A percentile compares a stretch with the other conserved stretches of the same genome.
Evolutionary conservation across 2,888 invertebrate species (phyloP).

Genomic region (Eristalis intricaria): DNA sequence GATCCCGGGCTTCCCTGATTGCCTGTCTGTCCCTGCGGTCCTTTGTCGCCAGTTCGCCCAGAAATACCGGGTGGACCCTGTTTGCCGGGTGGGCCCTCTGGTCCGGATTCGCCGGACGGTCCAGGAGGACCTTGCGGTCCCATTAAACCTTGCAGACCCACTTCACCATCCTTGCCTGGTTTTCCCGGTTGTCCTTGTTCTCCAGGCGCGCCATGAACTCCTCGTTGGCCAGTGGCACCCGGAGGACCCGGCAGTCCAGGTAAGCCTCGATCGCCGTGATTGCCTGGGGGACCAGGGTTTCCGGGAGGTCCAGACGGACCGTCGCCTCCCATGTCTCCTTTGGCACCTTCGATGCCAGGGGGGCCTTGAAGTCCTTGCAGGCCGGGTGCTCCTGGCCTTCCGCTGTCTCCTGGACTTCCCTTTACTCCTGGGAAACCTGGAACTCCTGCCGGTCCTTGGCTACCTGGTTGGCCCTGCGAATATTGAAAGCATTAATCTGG

Average conservation of each 20-base stretch:
- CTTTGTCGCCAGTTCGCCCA: slow-evolving; percentile 90
- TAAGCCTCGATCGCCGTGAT: slow-evolving; percentile 79
- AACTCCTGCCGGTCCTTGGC: slow-evolving; percentile 86
- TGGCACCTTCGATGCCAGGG: slow-evolving; percentile 88
- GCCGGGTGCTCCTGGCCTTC: slow-evolving; percentile 86
- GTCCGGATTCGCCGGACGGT: slow-evolving; percentile 83
- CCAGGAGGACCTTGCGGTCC: slow-evolving; percentile 87
- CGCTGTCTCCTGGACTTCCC: slow-evolving; percentile 87
- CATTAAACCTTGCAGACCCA: slow-evolving; percentile 85
- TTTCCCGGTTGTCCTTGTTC: slow-evolving; percentile 86
- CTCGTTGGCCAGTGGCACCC: slow-evolving; percentile 75
- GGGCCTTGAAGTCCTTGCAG: slow-evolving; percentile 87
- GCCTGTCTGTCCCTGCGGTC: slow-evolving; percentile 83
- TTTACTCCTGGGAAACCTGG: slow-evolving; percentile 87
- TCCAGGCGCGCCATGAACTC: slow-evolving; percentile 82
- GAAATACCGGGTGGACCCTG: slow-evolving; percentile 87
- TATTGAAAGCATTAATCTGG: not conserved
- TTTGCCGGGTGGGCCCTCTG: slow-evolving; percentile 85
- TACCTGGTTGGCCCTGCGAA: slow-evolving; percentile 88
- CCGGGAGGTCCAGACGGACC: slow-evolving; percentile 86
- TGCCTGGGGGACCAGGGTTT: slow-evolving; percentile 83
- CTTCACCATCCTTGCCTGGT: slow-evolving; percentile 87
- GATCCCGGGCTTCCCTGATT: slow-evolving; percentile 74
- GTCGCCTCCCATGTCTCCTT: slow-evolving; percentile 87
- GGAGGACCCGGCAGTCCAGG: slow-evolving; percentile 76